Evolutionary conservation across 2,888 invertebrate species (phyloP).

Genomic region (Synanthedon formicaeformis): DNA sequence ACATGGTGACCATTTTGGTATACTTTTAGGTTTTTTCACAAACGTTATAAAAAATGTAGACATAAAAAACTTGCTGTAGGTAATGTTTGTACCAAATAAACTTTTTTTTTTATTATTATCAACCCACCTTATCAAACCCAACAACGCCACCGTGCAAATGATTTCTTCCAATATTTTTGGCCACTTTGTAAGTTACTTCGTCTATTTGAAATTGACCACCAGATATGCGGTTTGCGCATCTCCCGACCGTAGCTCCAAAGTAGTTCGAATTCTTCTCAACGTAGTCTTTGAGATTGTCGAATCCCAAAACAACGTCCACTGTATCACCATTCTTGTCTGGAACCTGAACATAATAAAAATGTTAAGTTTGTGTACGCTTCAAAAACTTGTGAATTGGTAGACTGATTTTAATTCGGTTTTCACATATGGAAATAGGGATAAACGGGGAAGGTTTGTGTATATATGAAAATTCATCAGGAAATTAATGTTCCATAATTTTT

Average conservation of each 20-base stretch:
- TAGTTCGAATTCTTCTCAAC: constrained; percentile 68
- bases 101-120: not conserved
- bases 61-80: no score
- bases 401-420: no score
- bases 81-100: no score
- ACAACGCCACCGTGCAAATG: constrained; percentile 87
- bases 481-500: no score
- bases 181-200: constrained; percentile 74
- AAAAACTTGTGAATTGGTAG: no score
- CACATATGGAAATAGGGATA: no score
- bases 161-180: constrained; percentile 77
- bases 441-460: no score
- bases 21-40: no score
- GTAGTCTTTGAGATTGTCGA: constrained; percentile 78
- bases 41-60: no score
- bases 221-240: constrained; percentile 87
- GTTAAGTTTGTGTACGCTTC: no score
- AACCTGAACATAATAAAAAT: constrained; percentile 36
- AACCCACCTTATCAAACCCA: constrained; percentile 81
- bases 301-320: constrained; percentile 86
- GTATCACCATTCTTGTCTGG: constrained; percentile 77
- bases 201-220: constrained; percentile 68
- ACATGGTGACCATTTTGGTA: no score
- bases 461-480: not conserved
- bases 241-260: constrained; percentile 87